phyloP scores from a whole-genome alignment of 2,113 vertebrate genomes.

The Nothocercus nigrocapillus region DNA sequence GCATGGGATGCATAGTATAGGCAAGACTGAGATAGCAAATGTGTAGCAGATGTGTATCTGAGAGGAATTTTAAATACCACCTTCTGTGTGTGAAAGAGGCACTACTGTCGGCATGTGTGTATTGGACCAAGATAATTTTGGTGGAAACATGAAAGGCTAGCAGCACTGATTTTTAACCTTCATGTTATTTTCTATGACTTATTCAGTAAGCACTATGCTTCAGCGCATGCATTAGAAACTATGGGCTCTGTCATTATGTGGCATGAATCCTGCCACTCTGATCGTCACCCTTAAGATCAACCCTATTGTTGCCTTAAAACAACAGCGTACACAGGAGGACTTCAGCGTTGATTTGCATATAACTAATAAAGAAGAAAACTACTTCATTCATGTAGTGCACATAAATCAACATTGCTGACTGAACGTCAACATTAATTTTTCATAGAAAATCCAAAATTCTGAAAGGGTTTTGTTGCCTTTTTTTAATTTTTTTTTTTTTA shows the following conservation, averaged over 20 bases:
- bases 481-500: not conserved
- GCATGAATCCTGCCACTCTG: constrained; percentile 47
- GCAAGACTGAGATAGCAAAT: not conserved
- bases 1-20: not conserved
- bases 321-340: not conserved
- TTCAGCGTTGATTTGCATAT: not conserved
- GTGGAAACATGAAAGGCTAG: not conserved
- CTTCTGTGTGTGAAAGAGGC: not conserved
- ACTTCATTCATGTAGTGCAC: not conserved
- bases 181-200: constrained; percentile 47
- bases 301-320: not conserved
- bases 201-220: constrained; percentile 50
- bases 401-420: not conserved
- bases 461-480: not conserved
- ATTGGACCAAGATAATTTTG: not conserved
- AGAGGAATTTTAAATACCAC: not conserved
- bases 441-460: not conserved
- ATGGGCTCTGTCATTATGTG: constrained; percentile 18
- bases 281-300: constrained; percentile 43
- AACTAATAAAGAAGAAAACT: not conserved
- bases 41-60: not conserved
- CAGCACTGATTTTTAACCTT: constrained; percentile 32
- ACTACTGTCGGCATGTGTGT: not conserved
- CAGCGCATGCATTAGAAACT: constrained; percentile 5
- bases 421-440: not conserved